Conservation (phyloP, 1,140 invertebrate genomes). For the Drosophila carrolli region DNA sequence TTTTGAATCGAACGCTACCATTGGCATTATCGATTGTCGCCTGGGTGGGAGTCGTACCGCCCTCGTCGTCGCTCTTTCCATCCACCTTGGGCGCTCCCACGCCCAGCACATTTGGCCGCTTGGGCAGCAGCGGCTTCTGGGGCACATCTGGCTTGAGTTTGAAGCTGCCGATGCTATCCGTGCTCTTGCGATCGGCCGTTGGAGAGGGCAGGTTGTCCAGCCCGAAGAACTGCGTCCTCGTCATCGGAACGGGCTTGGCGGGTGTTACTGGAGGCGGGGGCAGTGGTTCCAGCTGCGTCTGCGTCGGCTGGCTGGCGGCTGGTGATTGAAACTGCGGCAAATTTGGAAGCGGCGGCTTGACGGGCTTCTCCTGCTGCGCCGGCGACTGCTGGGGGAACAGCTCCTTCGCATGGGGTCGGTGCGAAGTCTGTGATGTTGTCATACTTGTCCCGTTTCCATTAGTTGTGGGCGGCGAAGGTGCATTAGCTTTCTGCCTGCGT, state of each 20-base stretch:
- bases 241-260: constrained; percentile 82
- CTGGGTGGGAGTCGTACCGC: constrained; percentile 61
- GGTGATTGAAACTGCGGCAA: constrained; percentile 62
- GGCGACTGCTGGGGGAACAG: constrained; percentile 66
- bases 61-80: constrained; percentile 75
- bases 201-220: constrained; percentile 77
- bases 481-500: constrained; percentile 72
- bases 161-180: constrained; percentile 71
- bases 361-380: constrained; percentile 67
- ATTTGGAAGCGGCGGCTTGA: constrained; percentile 76
- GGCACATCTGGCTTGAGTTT: constrained; percentile 80
- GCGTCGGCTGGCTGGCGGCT: constrained; percentile 19
- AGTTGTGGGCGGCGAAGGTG: constrained; percentile 73
- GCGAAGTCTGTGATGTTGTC: constrained; percentile 49
- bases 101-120: constrained; percentile 66
- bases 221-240: constrained; percentile 80
- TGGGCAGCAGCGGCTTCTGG: constrained; percentile 76
- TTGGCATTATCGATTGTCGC: constrained; percentile 61
- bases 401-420: constrained; percentile 73
- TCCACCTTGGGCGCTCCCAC: constrained; percentile 39
- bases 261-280: constrained; percentile 61
- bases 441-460: constrained; percentile 61
- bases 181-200: constrained; percentile 77
- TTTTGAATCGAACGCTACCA: constrained; percentile 62
- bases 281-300: constrained; percentile 59